Percentiles rank a stretch among this genome's conserved stretches.
phyloP scores from a whole-genome alignment of 2,113 vertebrate genomes.

The Thryonomys swinderianus region DNA sequence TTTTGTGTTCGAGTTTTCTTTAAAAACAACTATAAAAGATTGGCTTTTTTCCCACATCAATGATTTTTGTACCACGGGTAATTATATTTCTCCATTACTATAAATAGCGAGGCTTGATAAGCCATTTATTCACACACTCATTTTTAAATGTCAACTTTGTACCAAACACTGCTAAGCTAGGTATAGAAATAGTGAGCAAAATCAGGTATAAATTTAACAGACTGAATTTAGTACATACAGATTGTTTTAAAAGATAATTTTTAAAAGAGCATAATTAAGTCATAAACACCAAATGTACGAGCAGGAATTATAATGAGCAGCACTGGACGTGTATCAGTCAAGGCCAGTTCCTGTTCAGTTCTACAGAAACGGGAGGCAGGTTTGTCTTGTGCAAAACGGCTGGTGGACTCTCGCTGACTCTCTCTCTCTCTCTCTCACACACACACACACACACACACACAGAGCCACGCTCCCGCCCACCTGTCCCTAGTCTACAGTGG shows the following conservation, averaged over 20 bases:
- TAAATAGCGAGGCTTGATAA: background rate
- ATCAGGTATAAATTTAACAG: background rate
- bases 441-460: background rate
- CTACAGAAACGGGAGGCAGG: background rate
- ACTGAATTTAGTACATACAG: background rate
- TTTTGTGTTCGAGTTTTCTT: slow-evolving; percentile 3
- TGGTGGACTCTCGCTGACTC: background rate
- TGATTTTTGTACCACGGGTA: background rate
- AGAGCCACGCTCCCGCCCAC: background rate
- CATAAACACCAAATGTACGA: background rate
- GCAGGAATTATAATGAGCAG: background rate
- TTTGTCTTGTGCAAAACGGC: background rate
- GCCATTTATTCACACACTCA: background rate
- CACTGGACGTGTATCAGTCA: background rate
- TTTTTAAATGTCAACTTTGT: background rate
- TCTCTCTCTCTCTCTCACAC: background rate
- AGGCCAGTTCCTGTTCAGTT: background rate
- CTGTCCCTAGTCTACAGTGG: background rate
- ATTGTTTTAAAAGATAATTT: background rate
- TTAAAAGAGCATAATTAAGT: background rate
- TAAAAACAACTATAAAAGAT: background rate
- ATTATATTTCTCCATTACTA: background rate
- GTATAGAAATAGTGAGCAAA: background rate
- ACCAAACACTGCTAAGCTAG: background rate
- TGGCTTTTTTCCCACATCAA: background rate